Conservation (phyloP, 2,888 invertebrate species). For the Dendrolimus pini region DNA sequence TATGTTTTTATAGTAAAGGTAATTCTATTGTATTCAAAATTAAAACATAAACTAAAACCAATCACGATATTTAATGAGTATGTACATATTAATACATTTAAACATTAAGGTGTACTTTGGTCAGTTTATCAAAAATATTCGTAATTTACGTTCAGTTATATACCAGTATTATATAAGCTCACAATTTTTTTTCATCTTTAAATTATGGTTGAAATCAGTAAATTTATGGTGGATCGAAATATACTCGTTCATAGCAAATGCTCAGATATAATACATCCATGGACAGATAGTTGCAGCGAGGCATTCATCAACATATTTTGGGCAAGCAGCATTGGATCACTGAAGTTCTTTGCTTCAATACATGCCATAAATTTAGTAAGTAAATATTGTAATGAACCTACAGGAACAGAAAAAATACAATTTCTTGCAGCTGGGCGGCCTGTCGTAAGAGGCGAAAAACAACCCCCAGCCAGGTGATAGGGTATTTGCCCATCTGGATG, state of each 20-base stretch:
- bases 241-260: constrained; percentile 30
- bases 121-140: not conserved
- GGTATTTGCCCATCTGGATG: too few relatives aligned
- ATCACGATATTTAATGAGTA: too few relatives aligned
- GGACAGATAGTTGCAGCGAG: constrained; percentile 41
- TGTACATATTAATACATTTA: not conserved
- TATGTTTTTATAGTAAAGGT: too few relatives aligned
- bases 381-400: constrained; percentile 7
- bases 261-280: constrained; percentile 46
- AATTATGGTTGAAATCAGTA: constrained; percentile 60
- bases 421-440: too few relatives aligned
- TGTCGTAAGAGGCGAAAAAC: too few relatives aligned
- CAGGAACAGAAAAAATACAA: too few relatives aligned
- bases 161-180: too few relatives aligned
- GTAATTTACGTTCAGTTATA: too few relatives aligned
- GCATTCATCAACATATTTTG: constrained; percentile 38
- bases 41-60: too few relatives aligned
- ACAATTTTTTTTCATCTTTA: too few relatives aligned
- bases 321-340: constrained; percentile 32
- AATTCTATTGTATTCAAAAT: too few relatives aligned
- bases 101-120: not conserved
- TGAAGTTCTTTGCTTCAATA: constrained; percentile 39
- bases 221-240: constrained; percentile 33
- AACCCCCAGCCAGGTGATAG: too few relatives aligned
- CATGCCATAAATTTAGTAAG: constrained; percentile 38